Evolutionary conservation across 2,113 vertebrate species (phyloP).

Genomic region (Argyrosomus japonicus): DNA sequence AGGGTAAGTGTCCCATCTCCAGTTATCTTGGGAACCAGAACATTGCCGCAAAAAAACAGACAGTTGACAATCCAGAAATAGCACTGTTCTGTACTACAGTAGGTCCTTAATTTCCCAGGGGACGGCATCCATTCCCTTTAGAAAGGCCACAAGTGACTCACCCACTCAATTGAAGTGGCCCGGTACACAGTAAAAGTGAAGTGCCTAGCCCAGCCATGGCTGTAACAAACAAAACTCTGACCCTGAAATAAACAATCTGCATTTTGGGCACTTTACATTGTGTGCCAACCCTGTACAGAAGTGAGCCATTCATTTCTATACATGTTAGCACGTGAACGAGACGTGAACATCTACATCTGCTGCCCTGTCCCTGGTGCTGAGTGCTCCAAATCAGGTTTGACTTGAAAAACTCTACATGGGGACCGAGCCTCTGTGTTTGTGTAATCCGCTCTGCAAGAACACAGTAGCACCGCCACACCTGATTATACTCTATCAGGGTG

Average conservation of each 20-base stretch:
- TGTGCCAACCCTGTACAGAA: background rate
- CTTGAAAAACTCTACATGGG: background rate
- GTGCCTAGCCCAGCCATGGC: background rate
- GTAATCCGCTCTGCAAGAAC: background rate
- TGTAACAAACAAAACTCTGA: constrained; percentile 16
- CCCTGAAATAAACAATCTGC: background rate
- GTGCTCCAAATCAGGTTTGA: background rate
- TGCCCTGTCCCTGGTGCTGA: background rate
- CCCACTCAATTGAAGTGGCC: constrained; percentile 16
- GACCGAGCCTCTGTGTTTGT: background rate
- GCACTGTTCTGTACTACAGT: background rate
- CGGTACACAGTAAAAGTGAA: background rate
- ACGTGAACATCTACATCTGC: background rate
- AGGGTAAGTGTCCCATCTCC: background rate
- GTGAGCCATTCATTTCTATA: background rate
- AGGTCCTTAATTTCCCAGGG: constrained; percentile 41
- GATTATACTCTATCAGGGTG: constrained; percentile 4
- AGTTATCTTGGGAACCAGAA: constrained; percentile 6
- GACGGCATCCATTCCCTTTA: constrained; percentile 27
- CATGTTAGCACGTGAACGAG: too few species aligned
- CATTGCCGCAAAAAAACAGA: background rate
- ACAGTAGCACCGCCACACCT: background rate
- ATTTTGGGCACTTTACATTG: background rate
- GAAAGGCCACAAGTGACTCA: constrained; percentile 39
- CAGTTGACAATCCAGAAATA: constrained; percentile 26